Base-by-base conservation (phyloP, 2,888 invertebrate species). In the Hypolimnas misippus region DNA sequence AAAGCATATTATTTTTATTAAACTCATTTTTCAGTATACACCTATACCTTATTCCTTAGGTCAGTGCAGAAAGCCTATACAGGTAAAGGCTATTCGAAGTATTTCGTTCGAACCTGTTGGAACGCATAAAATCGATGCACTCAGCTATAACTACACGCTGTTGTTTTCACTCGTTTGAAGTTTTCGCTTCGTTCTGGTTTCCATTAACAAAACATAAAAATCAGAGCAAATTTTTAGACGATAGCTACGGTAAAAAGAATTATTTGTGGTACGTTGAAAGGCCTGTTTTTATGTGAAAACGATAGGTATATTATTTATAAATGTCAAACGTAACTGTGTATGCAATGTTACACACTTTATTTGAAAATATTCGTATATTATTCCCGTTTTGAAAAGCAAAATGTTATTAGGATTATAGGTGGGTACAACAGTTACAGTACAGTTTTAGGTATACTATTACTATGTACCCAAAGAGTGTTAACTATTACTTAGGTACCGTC, bases 141-240 rank as follows among this genome's bases (percentile, higher is more conserved):
- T 57, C 53, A 49, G 46, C 52, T 57, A 49, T 53, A 51, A 53
- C 59, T 53, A 53, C 44, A 25, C 46, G 49, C 38, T 40, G 21
- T 49, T 38, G 38, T 53, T 49, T 62, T 53, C 49, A 58, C 53
- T 62, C 52, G 53, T 62, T 57, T 58, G 52, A 58, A 57, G 62
- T 38, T 62, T 54, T 57, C 46, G 53, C 58, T 62, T 57, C 44
- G 60, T 61, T 55, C 60, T 61, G 38, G 54, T 14, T 55, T 55
- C 52, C 52, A 21, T 44, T 42, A 59, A 59, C 40, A 53, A 59
- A 53, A 59, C 52, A 44, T 59, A 59, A 44, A 59, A 53, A 52
- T 52, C 52, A 59, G 53, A 53, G 59, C 59, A 35, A 31, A 51
- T 21, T 59, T 51, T 59, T 44, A n/a, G 44, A 53, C 59, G 42